Conservation (phyloP, 2,113 vertebrate genomes). For the Zosterops lateralis region DNA sequence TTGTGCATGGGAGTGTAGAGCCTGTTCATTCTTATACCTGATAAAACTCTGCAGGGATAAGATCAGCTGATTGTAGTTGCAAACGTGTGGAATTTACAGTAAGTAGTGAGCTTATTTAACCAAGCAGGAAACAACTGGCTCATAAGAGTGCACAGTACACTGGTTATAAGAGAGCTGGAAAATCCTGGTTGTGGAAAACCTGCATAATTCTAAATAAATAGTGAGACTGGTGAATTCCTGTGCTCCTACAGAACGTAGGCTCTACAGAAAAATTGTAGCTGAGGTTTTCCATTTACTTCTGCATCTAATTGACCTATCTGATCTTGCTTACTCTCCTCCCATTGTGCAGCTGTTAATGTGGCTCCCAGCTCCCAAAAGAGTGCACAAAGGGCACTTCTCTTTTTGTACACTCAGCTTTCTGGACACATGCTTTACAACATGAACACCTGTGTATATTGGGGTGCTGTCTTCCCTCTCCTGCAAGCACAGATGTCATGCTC, state of each 20-base stretch:
- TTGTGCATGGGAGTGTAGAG: fast-evolving
- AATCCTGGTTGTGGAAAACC: neutral
- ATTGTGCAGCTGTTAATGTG: conserved; percentile 18
- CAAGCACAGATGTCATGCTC: neutral
- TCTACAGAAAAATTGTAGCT: neutral
- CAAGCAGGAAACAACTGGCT: neutral
- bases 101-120: neutral
- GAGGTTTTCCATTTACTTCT: neutral
- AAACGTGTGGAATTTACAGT: neutral
- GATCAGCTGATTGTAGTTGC: neutral
- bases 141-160: neutral
- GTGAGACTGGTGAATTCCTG: neutral
- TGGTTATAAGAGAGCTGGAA: neutral
- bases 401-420: conserved; percentile 29
- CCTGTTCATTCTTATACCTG: neutral
- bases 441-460: neutral
- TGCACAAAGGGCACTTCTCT: neutral
- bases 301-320: conserved; percentile 22
- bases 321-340: neutral
- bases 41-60: neutral
- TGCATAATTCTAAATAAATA: neutral
- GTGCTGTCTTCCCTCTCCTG: neutral
- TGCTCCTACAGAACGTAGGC: neutral
- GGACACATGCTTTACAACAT: neutral
- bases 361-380: neutral